Conservation (phyloP, 92 coral and sea anemone genomes). For the Siderastrea siderea region DNA sequence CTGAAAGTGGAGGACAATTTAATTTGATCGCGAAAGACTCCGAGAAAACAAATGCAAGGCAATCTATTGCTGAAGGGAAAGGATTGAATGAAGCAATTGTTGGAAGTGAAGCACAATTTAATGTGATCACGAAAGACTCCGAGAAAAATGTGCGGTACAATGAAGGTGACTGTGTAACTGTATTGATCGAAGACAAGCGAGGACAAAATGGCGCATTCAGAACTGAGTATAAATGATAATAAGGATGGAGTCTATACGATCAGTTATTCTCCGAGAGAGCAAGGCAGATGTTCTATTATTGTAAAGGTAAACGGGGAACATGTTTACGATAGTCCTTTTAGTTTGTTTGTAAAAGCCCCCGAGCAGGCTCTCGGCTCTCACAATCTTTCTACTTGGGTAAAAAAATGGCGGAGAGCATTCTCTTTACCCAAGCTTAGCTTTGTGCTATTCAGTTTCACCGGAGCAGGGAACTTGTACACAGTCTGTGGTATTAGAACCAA, state of each 20-base stretch:
- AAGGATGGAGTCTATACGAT: slow-evolving; percentile 13
- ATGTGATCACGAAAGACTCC: too few species aligned
- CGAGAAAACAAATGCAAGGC: too few species aligned
- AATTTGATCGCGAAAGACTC: background rate
- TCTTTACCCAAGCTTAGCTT: background rate
- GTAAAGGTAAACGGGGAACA: slow-evolving; percentile 22
- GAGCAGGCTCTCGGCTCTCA: background rate
- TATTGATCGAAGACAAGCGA: too few species aligned
- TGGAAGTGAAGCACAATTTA: too few species aligned
- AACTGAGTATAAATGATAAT: background rate
- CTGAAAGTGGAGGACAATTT: background rate
- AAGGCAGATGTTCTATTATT: background rate
- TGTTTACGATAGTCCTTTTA: slow-evolving; percentile 14
- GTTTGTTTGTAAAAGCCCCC: background rate
- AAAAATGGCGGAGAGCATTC: background rate
- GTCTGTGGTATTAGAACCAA: too few species aligned
- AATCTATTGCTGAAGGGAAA: too few species aligned
- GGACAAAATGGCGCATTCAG: background rate
- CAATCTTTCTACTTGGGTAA: background rate
- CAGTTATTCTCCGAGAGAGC: background rate
- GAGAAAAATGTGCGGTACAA: background rate
- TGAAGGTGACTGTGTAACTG: too few species aligned
- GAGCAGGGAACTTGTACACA: background rate
- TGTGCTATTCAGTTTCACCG: background rate
- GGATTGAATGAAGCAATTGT: too few species aligned